A percentile compares a stretch with the other conserved stretches of the same genome.
Conservation (phyloP, 1,140 invertebrate species). For the Zaprionus ghesquierei region DNA sequence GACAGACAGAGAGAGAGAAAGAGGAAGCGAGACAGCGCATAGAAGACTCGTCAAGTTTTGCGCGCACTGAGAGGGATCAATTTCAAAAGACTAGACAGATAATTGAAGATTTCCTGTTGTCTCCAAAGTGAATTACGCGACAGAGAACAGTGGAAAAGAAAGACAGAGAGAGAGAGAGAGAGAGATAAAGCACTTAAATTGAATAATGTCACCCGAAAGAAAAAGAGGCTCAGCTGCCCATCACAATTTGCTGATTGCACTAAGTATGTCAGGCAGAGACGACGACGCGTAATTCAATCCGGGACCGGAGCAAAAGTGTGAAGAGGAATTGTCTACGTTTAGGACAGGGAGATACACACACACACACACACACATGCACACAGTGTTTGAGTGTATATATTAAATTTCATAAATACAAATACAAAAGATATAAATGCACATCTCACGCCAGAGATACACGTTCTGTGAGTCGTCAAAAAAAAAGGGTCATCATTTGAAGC, state of each 20-base stretch:
- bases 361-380: background rate
- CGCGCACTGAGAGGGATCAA: constrained; percentile 54
- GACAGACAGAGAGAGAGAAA: background rate
- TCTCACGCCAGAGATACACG: background rate
- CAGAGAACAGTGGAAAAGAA: background rate
- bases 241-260: constrained; percentile 35
- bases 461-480: background rate
- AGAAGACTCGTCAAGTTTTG: constrained; percentile 32
- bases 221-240: constrained; percentile 36
- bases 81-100: constrained; percentile 62
- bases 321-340: constrained; percentile 6
- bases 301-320: constrained; percentile 14
- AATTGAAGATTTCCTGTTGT: constrained; percentile 69
- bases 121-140: constrained; percentile 20
- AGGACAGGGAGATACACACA: background rate
- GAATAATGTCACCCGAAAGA: constrained; percentile 68
- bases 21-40: background rate
- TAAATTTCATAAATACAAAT: constrained; percentile 22
- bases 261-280: constrained; percentile 58
- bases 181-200: constrained; percentile 49
- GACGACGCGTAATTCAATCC: constrained; percentile 65
- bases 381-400: constrained; percentile 6
- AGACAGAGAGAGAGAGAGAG: constrained; percentile 40
- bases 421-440: background rate
- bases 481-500: background rate